Evolutionary conservation across 2,113 vertebrate species (phyloP).

Genomic region (Hirundichthys speculiger): DNA sequence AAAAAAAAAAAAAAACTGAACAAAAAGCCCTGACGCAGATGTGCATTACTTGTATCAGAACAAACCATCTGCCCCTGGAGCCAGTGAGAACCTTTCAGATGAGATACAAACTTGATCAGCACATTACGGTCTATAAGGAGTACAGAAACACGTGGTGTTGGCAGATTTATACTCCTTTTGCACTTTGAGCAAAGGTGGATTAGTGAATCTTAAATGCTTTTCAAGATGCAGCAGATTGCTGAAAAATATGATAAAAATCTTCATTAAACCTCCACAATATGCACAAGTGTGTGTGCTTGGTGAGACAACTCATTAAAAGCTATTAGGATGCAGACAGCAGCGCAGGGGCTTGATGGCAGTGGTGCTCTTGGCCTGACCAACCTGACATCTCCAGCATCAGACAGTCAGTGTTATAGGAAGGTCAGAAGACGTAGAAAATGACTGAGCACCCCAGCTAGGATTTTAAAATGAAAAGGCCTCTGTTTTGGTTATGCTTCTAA

Average conservation of each 20-base stretch:
- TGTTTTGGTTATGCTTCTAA: neutral
- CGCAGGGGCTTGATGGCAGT: neutral
- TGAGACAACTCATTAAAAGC: conserved; percentile 33
- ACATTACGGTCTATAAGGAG: conserved; percentile 10
- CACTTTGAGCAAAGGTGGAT: neutral
- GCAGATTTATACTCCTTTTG: neutral
- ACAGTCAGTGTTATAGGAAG: conserved; percentile 18
- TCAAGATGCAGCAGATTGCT: conserved; percentile 12
- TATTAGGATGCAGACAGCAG: conserved; percentile 34
- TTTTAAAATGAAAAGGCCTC: neutral
- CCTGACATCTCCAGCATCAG: conserved; percentile 21
- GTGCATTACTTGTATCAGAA: conserved; percentile 9
- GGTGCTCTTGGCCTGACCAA: conserved; percentile 23
- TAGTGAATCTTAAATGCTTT: conserved; percentile 12
- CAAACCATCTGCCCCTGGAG: conserved; percentile 9
- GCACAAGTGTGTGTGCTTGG: neutral
- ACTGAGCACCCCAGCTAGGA: neutral
- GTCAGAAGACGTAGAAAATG: neutral
- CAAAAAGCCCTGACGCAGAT: too few relatives aligned
- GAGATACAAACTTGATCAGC: conserved; percentile 29
- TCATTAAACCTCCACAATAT: conserved; percentile 27
- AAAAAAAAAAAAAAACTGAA: neutral
- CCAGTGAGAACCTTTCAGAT: conserved; percentile 34
- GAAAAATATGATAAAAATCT: conserved; percentile 16
- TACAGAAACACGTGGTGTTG: neutral